Evolutionary conservation across 2,113 vertebrate genomes (phyloP).

Genomic region (Oplegnathus fasciatus): DNA sequence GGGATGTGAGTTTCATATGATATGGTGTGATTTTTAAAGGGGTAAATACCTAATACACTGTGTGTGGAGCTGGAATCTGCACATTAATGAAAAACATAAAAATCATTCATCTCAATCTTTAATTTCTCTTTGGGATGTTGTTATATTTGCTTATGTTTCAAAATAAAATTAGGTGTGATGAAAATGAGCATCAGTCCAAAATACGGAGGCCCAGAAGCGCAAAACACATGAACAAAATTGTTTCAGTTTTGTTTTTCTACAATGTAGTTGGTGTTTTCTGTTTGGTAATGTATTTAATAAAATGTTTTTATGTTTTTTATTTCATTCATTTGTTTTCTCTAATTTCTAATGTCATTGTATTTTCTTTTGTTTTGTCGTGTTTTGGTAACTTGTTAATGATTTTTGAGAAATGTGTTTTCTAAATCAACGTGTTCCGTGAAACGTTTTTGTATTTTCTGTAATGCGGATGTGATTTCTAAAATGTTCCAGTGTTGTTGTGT

Average conservation of each 20-base stretch:
- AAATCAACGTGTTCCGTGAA: too few relatives aligned
- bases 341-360: not conserved
- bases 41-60: not conserved
- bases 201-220: not conserved
- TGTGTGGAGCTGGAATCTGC: not conserved
- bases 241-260: not conserved
- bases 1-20: not conserved
- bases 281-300: not conserved
- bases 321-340: not conserved
- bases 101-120: not conserved
- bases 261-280: not conserved
- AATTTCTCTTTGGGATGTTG: not conserved
- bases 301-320: not conserved
- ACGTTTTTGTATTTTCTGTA: not conserved
- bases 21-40: not conserved
- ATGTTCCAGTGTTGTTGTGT: not conserved
- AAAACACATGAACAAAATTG: not conserved
- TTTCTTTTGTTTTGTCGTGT: not conserved
- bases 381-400: not conserved
- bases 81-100: not conserved
- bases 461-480: not conserved
- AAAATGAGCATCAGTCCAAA: not conserved
- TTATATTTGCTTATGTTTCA: not conserved
- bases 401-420: not conserved
- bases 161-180: not conserved